These are phyloP conservation scores for Aurelia aurita DNA, from an alignment of 30 jellyfish, hydroid and myxozoan genomes.

Conservation along the genomic window DNA sequence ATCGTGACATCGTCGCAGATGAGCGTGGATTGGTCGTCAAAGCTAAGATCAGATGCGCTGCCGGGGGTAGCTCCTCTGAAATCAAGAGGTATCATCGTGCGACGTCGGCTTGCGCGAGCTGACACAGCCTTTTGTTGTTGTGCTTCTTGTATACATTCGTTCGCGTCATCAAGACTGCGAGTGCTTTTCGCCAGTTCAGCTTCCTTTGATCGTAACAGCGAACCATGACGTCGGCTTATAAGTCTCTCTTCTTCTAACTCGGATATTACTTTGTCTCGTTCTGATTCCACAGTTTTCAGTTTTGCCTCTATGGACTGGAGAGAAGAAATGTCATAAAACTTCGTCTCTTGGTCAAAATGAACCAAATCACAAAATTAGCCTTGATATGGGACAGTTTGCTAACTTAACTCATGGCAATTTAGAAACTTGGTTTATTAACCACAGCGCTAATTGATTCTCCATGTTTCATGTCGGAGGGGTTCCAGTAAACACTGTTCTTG, in stretches of 20 bases:
- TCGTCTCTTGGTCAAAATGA: no score
- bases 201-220: conserved; percentile 27
- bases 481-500: no score
- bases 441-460: no score
- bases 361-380: no score
- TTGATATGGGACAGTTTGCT: no score
- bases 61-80: not conserved
- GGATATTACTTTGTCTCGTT: not conserved
- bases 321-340: not conserved
- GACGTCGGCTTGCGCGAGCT: conserved; percentile 13
- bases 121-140: not conserved
- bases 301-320: not conserved
- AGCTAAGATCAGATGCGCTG: conserved; percentile 12
- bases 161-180: conserved; percentile 18
- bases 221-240: conserved; percentile 28
- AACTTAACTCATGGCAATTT: no score
- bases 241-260: conserved; percentile 35
- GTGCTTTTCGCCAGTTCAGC: conserved; percentile 51
- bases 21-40: conserved; percentile 68
- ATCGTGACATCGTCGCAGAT: conserved; percentile 62
- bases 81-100: conserved; percentile 25
- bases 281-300: not conserved
- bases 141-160: not conserved
- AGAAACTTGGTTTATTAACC: no score
- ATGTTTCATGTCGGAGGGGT: no score